phyloP scores from a whole-genome alignment of 2,888 invertebrate genomes.

The Eilema sororculum region DNA sequence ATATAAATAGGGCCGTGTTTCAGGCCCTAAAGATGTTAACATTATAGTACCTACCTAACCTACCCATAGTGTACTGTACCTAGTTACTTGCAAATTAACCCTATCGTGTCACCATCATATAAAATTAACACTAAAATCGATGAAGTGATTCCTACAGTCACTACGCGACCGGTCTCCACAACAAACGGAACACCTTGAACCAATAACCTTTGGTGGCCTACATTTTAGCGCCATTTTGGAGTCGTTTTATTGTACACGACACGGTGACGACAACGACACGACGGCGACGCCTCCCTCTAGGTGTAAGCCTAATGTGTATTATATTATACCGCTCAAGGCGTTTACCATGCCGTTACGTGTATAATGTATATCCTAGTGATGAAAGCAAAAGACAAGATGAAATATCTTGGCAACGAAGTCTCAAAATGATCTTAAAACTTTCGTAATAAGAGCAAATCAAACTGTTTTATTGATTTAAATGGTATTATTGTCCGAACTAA shows the following conservation, averaged over 20 bases:
- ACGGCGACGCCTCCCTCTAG: neutral
- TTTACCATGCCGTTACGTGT: neutral
- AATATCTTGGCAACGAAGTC: too few species aligned
- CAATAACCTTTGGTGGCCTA: constrained; percentile 49
- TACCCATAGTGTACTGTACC: too few species aligned
- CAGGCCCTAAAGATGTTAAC: too few species aligned
- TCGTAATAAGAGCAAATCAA: too few species aligned
- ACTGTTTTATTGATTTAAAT: too few species aligned
- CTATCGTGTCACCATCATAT: neutral
- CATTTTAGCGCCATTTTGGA: constrained; percentile 37
- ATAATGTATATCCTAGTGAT: neutral
- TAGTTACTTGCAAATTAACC: too few species aligned
- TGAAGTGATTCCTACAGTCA: constrained; percentile 28
- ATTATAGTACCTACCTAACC: too few species aligned
- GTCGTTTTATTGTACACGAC: constrained; percentile 6
- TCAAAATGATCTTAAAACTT: too few species aligned
- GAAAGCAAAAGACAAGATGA: neutral
- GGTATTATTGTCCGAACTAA: too few species aligned
- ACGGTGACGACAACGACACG: constrained; percentile 9
- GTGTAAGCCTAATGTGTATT: neutral
- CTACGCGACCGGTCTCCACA: constrained; percentile 45
- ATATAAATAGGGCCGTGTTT: too few species aligned
- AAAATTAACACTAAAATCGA: neutral
- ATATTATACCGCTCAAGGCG: neutral
- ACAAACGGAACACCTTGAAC: constrained; percentile 48